Evolutionary conservation across 2,113 vertebrate species (phyloP).

Genomic region (Anser cygnoides): DNA sequence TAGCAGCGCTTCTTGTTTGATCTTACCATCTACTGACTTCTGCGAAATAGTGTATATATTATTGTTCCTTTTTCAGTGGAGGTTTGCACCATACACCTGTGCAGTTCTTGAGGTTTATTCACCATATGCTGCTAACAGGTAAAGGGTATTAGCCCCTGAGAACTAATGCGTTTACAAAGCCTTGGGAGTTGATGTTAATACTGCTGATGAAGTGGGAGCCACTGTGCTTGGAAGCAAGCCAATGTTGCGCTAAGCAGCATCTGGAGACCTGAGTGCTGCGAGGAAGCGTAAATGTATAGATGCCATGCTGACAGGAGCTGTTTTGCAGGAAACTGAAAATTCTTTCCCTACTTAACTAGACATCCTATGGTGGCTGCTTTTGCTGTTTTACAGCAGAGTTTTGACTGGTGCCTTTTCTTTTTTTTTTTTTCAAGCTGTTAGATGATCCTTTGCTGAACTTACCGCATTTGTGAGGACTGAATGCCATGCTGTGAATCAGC

Average conservation of each 20-base stretch:
- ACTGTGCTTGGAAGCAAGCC: background rate
- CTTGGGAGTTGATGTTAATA: background rate
- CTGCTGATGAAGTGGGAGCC: background rate
- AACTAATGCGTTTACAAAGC: background rate
- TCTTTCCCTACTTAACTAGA: background rate
- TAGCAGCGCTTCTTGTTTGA: background rate
- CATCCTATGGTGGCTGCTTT: background rate
- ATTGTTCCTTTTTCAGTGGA: background rate
- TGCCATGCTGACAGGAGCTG: background rate
- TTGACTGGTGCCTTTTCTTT: background rate
- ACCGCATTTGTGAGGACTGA: background rate
- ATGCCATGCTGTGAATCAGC: background rate
- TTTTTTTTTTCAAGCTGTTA: background rate
- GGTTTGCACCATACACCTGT: background rate
- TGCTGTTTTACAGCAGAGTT: background rate
- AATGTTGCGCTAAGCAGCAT: background rate
- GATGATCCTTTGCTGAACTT: background rate
- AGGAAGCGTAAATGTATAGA: background rate
- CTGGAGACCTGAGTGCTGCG: background rate
- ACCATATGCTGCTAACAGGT: background rate
- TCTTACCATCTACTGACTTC: background rate
- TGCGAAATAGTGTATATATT: background rate
- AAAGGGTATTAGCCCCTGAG: background rate
- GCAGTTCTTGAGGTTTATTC: background rate
- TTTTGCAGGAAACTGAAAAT: background rate